phyloP scores from a whole-genome alignment of 2,888 invertebrate genomes.

The Tetheella fluctuosa region DNA sequence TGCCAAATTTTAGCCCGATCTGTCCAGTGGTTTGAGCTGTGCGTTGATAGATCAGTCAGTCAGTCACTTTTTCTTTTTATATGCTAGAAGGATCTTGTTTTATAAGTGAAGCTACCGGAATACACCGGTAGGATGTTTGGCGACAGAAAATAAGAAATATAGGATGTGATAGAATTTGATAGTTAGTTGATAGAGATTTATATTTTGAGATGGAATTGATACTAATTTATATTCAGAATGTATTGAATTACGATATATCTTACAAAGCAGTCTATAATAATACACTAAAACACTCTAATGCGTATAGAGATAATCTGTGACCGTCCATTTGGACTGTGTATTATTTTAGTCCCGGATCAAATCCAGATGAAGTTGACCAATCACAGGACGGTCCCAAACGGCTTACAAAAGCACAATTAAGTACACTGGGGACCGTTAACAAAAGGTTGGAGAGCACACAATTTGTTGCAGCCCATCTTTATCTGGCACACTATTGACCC shows the following conservation, averaged over 20 bases:
- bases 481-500: constrained; percentile 80
- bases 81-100: too few species aligned
- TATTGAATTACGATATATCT: background rate
- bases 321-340: constrained; percentile 38
- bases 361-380: constrained; percentile 63
- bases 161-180: too few species aligned
- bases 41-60: too few species aligned
- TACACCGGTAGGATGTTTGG: too few species aligned
- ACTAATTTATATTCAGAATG: background rate
- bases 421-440: constrained; percentile 78
- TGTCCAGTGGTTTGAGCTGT: too few species aligned
- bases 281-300: background rate
- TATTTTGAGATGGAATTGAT: too few species aligned
- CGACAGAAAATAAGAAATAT: too few species aligned
- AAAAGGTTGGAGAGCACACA: constrained; percentile 76
- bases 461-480: constrained; percentile 83
- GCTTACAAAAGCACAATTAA: constrained; percentile 83
- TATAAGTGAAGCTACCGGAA: too few species aligned
- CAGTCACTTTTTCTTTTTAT: too few species aligned
- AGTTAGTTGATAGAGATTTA: too few species aligned
- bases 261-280: background rate
- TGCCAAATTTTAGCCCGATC: too few species aligned
- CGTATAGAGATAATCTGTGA: constrained; percentile 35
- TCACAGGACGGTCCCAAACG: constrained; percentile 58
- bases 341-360: constrained; percentile 60